phyloP scores from a whole-genome alignment of 2,113 vertebrate species.

The Bungarus multicinctus region DNA sequence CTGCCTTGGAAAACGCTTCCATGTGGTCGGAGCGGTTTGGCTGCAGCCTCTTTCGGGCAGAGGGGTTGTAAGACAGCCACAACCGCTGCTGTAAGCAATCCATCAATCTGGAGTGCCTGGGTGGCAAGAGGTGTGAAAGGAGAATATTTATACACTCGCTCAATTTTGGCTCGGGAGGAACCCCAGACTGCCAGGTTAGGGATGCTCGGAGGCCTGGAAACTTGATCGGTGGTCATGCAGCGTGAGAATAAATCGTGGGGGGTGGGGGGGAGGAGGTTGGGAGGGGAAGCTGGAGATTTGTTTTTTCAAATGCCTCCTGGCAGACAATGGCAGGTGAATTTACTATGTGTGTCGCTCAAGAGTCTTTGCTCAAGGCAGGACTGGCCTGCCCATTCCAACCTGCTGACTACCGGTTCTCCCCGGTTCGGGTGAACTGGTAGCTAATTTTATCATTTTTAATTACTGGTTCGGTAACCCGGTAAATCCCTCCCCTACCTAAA shows the following conservation, averaged over 20 bases:
- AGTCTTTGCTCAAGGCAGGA: no score
- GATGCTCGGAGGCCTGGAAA: not conserved
- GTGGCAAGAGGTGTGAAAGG: not conserved
- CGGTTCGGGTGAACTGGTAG: no score
- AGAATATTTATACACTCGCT: not conserved
- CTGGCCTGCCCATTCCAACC: no score
- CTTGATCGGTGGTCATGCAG: not conserved
- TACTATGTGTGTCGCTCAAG: no score
- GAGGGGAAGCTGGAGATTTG: no score
- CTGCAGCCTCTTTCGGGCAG: not conserved
- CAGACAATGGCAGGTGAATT: no score
- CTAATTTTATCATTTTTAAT: no score
- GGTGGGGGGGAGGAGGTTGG: no score
- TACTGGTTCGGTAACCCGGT: no score
- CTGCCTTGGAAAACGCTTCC: not conserved
- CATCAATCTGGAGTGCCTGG: not conserved
- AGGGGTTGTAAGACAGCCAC: not conserved
- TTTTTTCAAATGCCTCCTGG: no score
- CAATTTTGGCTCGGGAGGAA: not conserved
- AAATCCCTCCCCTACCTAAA: no score
- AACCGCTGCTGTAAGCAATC: not conserved
- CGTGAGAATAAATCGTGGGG: not conserved
- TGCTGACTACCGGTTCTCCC: no score
- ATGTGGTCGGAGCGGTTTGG: not conserved
- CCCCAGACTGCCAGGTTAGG: not conserved